Conservation (phyloP, 2,113 vertebrate species). For the Saguinus imperator region DNA sequence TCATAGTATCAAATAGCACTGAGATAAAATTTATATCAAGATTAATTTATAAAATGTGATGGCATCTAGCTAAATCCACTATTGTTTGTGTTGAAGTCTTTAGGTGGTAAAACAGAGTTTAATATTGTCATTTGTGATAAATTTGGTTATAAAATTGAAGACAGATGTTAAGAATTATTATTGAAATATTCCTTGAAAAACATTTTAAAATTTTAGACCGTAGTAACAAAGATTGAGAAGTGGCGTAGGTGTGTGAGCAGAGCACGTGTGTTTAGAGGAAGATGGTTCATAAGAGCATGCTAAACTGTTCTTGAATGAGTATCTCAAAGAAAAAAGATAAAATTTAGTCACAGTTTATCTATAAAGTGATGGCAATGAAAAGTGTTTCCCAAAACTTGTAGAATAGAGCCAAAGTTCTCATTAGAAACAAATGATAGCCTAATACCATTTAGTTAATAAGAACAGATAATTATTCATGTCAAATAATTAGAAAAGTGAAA, state of each 20-base stretch:
- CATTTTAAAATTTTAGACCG: background rate
- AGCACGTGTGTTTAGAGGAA: background rate
- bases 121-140: background rate
- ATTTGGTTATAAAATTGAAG: background rate
- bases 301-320: background rate
- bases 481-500: constrained; percentile 31
- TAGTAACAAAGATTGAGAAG: background rate
- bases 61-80: background rate
- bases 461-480: background rate
- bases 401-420: background rate
- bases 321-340: background rate
- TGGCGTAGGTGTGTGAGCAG: background rate
- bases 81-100: background rate
- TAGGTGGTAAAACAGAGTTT: background rate
- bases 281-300: background rate
- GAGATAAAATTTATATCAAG: background rate
- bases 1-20: background rate
- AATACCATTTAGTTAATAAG: background rate
- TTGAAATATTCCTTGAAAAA: background rate
- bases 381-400: background rate
- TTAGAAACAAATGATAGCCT: background rate
- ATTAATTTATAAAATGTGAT: background rate
- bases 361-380: background rate
- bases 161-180: background rate
- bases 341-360: background rate